Base-by-base conservation (phyloP, 2,113 vertebrate genomes). In the Chloebia gouldiae region DNA sequence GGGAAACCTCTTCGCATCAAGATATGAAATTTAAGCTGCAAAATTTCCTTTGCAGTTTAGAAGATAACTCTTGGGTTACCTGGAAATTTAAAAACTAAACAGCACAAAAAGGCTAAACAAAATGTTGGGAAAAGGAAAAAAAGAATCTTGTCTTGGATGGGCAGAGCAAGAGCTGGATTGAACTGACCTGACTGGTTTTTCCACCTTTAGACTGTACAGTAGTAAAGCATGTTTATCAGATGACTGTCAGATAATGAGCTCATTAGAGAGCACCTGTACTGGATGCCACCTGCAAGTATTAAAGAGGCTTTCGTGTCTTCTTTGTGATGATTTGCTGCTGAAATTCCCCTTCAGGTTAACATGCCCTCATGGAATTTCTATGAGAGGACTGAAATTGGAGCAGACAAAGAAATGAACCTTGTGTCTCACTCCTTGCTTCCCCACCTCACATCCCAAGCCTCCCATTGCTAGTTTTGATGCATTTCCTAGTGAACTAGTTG, bases 311-410 rank as follows among this genome's bases (percentile, higher is more conserved):
- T 83, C 19, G 1, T 17, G 20, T 45, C 56, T 90, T 80, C 50
- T 87, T 82, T 88, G 63, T 77, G 35, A 73, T 44, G 42, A 86
- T 86, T 88, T 92, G 70, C 40, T 90, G 71, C 94, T 83, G 79
- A 92, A 94, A 88, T 93, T 91, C 54, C 28, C 86, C 63, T 54
- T 82, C 44, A 49, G 39, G 27, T 93, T 88, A 80, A 63, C 44
- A 21, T n/a, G 19, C 51, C 40, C 81, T 42, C 1, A 0, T 80
- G 66, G 75, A 90, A 90, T 92, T 95, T 70, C 56, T 77, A 1
- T 70, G 60, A 56, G 56, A 66, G 56, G 81, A 82, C 59, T 87
- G 0, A 42, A 85, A 65, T 81, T 0, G 0, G 51, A 88, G 80
- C 50, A 85, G 59, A 65, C 73, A 75, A 88, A 75, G 44, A 72